Evolutionary conservation across 2,797 vertebrate species (phyloP), one percentile per base, ranked within the genome.

Genomic region (Knipowitschia caucasica): DNA sequence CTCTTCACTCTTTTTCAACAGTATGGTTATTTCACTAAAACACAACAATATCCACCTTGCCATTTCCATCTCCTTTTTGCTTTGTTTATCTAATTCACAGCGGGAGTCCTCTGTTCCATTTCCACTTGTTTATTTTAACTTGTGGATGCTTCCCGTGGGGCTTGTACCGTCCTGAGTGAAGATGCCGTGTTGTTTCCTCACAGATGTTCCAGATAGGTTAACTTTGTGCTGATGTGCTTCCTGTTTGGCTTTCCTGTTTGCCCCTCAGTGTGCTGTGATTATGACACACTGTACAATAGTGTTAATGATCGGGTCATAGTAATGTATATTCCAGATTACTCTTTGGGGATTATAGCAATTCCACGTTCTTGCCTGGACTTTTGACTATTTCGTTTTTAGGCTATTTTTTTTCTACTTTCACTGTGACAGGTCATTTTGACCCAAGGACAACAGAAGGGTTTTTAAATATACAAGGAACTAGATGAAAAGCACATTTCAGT

Each of bases 161-260:
- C 69, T 58, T 17, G 12, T 56, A 42, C 58, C 8, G 9, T 51
- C 73, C 59, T 75, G 57, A 64, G 14, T 1, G 8, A 21, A 57
- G 54, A 71, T 69, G 49, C 59, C 62, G 34, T 59, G 61, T 72
- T 45, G 42, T 70, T 77, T 83, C 78, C 74, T 60, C 33, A 54
- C 46, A 31, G 59, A 69, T 81, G 47, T 76, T 59, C 59, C 49
- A 58, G 29, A 52, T 34, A 53, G 23, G 78, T 56, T 68, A 59
- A 47, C 14, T 47, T 47, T 63, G 58, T 63, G 25, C 50, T 67
- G 5, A 49, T 46, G 39, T 14, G 34, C 71, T 78, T 86, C 81
- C 83, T 83, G 71, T 46, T 60, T 24, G 43, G 44, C 39, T 73
- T 82, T 82, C 78, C 82, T 71, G 46, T 54, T 33, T 49, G 46